phyloP scores from a whole-genome alignment of 2,888 invertebrate genomes.

The Ophion slaviceki region DNA sequence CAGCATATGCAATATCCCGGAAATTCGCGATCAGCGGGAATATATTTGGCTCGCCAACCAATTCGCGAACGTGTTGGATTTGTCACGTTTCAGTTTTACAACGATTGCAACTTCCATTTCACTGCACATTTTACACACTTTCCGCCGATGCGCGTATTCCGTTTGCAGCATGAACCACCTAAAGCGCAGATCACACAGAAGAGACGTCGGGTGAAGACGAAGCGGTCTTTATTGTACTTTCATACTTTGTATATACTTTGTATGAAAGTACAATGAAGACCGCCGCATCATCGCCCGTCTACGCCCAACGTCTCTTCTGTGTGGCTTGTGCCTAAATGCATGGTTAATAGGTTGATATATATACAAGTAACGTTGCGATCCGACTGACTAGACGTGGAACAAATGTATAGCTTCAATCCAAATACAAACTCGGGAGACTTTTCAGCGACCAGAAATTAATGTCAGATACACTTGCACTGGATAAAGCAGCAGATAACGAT shows the following conservation, averaged over 20 bases:
- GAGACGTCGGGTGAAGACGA: no score
- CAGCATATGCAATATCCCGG: not conserved
- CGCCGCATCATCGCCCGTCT: no score
- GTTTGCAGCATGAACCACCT: not conserved
- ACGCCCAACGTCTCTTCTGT: no score
- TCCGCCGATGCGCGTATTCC: not conserved
- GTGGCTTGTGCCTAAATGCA: no score
- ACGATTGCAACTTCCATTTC: constrained; percentile 2
- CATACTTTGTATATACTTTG: no score
- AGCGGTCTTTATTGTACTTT: no score
- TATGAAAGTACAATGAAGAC: no score
- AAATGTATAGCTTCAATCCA: constrained; percentile 11
- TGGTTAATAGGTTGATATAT: not conserved
- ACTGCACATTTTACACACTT: not conserved
- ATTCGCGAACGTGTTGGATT: not conserved
- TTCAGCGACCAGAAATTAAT: constrained; percentile 39
- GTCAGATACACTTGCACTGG: constrained; percentile 7
- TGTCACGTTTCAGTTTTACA: not conserved
- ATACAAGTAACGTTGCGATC: constrained; percentile 10
- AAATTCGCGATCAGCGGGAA: not conserved
- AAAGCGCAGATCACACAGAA: no score
- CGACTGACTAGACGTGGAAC: constrained; percentile 18
- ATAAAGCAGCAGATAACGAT: constrained; percentile 18
- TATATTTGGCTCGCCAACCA: not conserved
- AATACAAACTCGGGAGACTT: constrained; percentile 2